Evolutionary conservation across 2,888 invertebrate genomes (phyloP).

Genomic region (Meghimatium bilineatum): DNA sequence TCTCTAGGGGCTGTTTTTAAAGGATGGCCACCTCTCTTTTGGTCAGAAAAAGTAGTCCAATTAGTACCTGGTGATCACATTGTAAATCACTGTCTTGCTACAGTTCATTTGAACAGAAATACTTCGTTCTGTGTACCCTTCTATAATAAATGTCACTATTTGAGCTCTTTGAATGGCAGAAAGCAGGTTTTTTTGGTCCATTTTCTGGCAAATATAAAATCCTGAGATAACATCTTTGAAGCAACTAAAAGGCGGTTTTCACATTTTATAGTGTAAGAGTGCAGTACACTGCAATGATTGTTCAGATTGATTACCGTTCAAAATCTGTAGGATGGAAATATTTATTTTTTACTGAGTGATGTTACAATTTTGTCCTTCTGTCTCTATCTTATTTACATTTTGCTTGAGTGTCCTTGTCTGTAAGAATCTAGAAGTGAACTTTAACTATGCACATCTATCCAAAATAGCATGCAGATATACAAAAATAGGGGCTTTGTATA

Average conservation of each 20-base stretch:
- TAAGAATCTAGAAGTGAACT: too few relatives aligned
- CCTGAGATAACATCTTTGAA: not conserved
- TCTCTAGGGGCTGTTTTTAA: constrained; percentile 12
- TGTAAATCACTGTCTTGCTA: constrained; percentile 21
- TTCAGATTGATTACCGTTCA: not conserved
- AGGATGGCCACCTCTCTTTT: constrained; percentile 17
- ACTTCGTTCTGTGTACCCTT: constrained; percentile 11
- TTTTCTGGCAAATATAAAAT: not conserved
- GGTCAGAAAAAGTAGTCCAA: constrained; percentile 2
- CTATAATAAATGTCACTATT: not conserved
- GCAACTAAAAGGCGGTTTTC: not conserved
- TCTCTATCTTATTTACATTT: too few relatives aligned
- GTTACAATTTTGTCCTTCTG: constrained; percentile 4
- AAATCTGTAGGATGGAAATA: not conserved
- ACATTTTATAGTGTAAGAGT: constrained; percentile 3
- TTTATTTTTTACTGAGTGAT: not conserved
- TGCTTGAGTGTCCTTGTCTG: too few relatives aligned
- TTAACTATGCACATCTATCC: too few relatives aligned
- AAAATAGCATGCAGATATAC: too few relatives aligned
- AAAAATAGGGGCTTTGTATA: too few relatives aligned
- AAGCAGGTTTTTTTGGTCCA: not conserved
- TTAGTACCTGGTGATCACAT: constrained; percentile 1
- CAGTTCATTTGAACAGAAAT: constrained; percentile 14
- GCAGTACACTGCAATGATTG: not conserved
- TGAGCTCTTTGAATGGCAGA: constrained; percentile 22